A percentile compares a stretch with the other conserved stretches of the same genome.
Evolutionary conservation across 1,140 invertebrate species (phyloP).

Genomic region (Pachyrhynchus sulphureomaculatus): DNA sequence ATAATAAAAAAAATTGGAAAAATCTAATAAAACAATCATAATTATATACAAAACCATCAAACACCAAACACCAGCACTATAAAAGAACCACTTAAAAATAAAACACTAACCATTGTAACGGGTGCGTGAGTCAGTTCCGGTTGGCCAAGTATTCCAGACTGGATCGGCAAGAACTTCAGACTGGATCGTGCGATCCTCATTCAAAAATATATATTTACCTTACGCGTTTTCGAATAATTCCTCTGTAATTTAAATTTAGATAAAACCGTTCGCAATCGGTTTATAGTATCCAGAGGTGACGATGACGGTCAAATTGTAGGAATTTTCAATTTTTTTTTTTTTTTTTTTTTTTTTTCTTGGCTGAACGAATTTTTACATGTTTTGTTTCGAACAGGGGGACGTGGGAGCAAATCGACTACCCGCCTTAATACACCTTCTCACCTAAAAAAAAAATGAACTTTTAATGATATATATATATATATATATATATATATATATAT

Average conservation of each 20-base stretch:
- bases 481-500: too few relatives aligned
- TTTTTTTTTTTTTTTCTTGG: too few relatives aligned
- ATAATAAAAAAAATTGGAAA: too few relatives aligned
- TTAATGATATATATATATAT: too few relatives aligned
- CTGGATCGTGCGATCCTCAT: slow-evolving; percentile 1
- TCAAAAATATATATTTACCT: slow-evolving; percentile 14
- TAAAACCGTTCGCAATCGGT: slow-evolving; percentile 22
- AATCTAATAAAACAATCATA: too few relatives aligned
- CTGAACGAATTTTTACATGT: too few relatives aligned
- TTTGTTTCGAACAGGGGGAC: too few relatives aligned
- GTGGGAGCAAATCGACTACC: too few relatives aligned
- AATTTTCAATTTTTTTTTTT: background rate
- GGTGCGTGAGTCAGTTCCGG: background rate
- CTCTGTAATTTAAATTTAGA: slow-evolving; percentile 22
- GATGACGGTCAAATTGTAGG: background rate
- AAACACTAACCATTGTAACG: slow-evolving; percentile 30
- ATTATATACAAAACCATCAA: too few relatives aligned
- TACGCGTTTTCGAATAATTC: background rate
- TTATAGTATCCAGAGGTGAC: slow-evolving; percentile 2
- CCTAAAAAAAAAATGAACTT: too few relatives aligned
- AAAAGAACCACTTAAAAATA: background rate
- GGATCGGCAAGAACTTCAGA: slow-evolving; percentile 18
- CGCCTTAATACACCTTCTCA: too few relatives aligned
- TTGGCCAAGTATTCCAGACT: slow-evolving; percentile 7
- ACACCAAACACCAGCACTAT: background rate